Base-by-base conservation (phyloP, 2,888 invertebrate species). In the Brachyptera putata region DNA sequence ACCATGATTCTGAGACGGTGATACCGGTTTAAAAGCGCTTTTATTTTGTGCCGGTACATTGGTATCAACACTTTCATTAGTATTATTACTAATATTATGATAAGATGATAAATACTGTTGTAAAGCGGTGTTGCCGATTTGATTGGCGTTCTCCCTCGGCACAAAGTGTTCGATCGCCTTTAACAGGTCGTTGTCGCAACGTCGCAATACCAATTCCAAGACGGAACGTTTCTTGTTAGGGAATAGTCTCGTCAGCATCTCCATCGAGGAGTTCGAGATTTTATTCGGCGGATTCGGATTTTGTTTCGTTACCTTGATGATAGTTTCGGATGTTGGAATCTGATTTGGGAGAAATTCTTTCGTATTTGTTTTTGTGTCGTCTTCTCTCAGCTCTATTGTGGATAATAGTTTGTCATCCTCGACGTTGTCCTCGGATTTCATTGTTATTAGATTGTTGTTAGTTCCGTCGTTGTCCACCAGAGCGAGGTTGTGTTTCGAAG, bases 121-220 rank as follows among this genome's bases (percentile, higher is more conserved):
- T 25, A 62, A 30, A 5, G 62, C 59, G 56, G 58, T 62, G 39
- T 37, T 58, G 25, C 61, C 61, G 4, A 16, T n/a, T 13, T 36
- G 9, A 25, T 16, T 22, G 21, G 22, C 41, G 21, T 11, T 39
- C n/a, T 55, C 61, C 13, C 49, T 36, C 1, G 70, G 68, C 18
- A 79, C 72, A 70, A 93, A 91, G 70, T 93, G 92, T 71, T 94
- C 93, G 57, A 95, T 92, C 5, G 94, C 91, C 68, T 90, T 90
- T 13, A 95, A 80, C 50, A 96, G 76, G 72, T 97, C 95, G 66
- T 95, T 91, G 71, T 92, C 93, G 73, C 95, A 95, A 34, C 94
- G 84, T 66, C 93, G 89, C 46, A 96, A 77, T n/a, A 95, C 92
- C 66, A 95, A 77, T 72, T 96, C 94, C 56, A 97, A 76, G 1